A percentile compares a stretch with the other conserved stretches of the same genome.
These are phyloP conservation scores for Mythimna pallens DNA, from an alignment of 2,888 invertebrate species.

Conservation along the genomic window DNA sequence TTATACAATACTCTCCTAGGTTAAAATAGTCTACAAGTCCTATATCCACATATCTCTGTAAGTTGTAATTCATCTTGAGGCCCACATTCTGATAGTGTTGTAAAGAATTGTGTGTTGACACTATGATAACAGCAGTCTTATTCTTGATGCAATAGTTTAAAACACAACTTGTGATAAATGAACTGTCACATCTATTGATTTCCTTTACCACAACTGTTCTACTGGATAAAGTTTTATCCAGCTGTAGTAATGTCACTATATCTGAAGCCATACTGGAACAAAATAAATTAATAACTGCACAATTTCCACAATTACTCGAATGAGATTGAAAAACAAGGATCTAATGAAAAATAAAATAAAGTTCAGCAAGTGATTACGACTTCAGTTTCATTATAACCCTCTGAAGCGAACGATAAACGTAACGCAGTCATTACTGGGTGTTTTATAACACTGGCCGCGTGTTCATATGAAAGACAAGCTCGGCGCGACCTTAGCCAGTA, in stretches of 20 bases:
- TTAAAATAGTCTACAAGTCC: constrained; percentile 79
- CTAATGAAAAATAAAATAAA: background rate
- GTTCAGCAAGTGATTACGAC: constrained; percentile 17
- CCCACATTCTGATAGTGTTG: constrained; percentile 94
- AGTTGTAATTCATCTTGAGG: constrained; percentile 93
- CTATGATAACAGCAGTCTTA: constrained; percentile 91
- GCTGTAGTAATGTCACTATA: constrained; percentile 91
- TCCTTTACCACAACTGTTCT: constrained; percentile 93
- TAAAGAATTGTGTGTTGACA: constrained; percentile 93
- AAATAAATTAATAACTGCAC: constrained; percentile 35
- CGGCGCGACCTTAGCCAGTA: constrained; percentile 62
- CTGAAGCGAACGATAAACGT: constrained; percentile 64
- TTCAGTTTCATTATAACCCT: constrained; percentile 38
- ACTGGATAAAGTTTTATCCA: constrained; percentile 90
- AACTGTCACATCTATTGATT: constrained; percentile 93
- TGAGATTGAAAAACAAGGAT: background rate
- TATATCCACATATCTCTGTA: constrained; percentile 86
- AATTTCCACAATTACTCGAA: constrained; percentile 1
- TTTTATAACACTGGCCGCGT: constrained; percentile 59
- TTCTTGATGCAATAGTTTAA: constrained; percentile 91
- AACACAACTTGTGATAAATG: constrained; percentile 93
- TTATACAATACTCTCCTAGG: constrained; percentile 75
- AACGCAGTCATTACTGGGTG: constrained; percentile 63
- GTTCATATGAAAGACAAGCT: constrained; percentile 60
- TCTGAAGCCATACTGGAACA: constrained; percentile 91